Conservation (phyloP, 2,888 invertebrate genomes). For the Anthrax anthrax region DNA sequence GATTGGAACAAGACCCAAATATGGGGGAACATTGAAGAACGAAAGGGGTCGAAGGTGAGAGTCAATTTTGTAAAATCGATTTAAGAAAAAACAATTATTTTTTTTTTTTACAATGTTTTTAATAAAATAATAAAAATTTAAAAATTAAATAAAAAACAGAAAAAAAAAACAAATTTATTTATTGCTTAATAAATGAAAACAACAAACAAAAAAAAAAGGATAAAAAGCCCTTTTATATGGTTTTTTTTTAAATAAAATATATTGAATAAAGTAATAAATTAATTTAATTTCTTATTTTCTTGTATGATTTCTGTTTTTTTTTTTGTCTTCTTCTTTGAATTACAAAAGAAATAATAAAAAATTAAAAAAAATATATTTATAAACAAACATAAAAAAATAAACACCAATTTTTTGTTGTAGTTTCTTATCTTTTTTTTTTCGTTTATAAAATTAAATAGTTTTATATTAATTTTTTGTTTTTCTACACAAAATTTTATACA, state of each 20-base stretch:
- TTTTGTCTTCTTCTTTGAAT: too few relatives aligned
- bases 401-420: slow-evolving; percentile 9
- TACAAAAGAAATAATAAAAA: slow-evolving; percentile 18
- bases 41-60: slow-evolving; percentile 99
- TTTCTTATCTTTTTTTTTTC: neutral
- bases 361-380: slow-evolving; percentile 11
- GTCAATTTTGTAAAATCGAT: slow-evolving; percentile 15
- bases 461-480: too few relatives aligned
- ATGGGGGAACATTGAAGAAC: slow-evolving; percentile 99
- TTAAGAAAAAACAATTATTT: slow-evolving; percentile 18
- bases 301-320: too few relatives aligned
- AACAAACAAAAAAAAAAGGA: too few relatives aligned
- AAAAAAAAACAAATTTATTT: too few relatives aligned
- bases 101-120: slow-evolving; percentile 11
- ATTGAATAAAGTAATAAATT: too few relatives aligned
- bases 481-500: too few relatives aligned
- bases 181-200: too few relatives aligned
- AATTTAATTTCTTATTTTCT: slow-evolving; percentile 8
- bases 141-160: slow-evolving; percentile 13
- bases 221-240: too few relatives aligned
- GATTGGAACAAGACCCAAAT: slow-evolving; percentile 99
- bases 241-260: too few relatives aligned
- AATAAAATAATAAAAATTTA: slow-evolving; percentile 14
- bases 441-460: too few relatives aligned
- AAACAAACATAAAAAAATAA: slow-evolving; percentile 11